These are phyloP conservation scores for Drosophila birchii DNA, from an alignment of 2,888 invertebrate species.

Conservation along the genomic window DNA sequence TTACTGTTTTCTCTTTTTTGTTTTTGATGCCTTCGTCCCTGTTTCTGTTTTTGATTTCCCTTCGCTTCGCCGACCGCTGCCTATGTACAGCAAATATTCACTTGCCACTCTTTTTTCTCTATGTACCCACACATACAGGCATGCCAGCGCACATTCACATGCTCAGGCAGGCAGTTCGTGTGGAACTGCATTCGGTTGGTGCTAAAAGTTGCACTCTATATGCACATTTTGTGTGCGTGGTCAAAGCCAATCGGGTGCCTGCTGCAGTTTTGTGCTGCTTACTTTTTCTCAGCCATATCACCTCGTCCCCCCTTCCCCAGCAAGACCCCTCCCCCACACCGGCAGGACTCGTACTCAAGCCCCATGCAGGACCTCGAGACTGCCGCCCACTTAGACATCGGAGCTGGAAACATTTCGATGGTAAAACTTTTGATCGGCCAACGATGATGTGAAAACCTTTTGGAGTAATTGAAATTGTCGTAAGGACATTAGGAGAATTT, in stretches of 20 bases:
- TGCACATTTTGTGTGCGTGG: constrained; percentile 81
- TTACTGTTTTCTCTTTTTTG: neutral
- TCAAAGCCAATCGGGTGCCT: constrained; percentile 78
- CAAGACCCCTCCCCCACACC: neutral
- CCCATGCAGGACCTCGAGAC: constrained; percentile 18
- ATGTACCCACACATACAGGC: constrained; percentile 33
- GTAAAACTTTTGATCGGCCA: constrained; percentile 18
- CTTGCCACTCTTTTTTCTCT: constrained; percentile 68
- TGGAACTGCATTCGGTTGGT: constrained; percentile 82
- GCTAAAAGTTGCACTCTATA: constrained; percentile 83
- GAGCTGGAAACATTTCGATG: constrained; percentile 31
- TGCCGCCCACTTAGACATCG: constrained; percentile 15
- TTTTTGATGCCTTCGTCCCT: constrained; percentile 42
- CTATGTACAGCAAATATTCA: constrained; percentile 75
- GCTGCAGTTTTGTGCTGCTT: constrained; percentile 66
- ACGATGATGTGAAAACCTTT: constrained; percentile 37
- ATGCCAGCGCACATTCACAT: constrained; percentile 23
- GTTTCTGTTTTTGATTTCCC: constrained; percentile 64
- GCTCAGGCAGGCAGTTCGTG: constrained; percentile 25
- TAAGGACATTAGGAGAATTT: constrained; percentile 19
- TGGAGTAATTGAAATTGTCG: constrained; percentile 32
- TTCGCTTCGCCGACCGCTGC: constrained; percentile 43
- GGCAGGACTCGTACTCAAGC: constrained; percentile 20
- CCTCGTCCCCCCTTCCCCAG: constrained; percentile 16
- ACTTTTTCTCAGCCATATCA: constrained; percentile 48